Evolutionary conservation across 2,888 invertebrate species (phyloP), one percentile per base, ranked within the genome.

Genomic region (Nomada fabriciana): DNA sequence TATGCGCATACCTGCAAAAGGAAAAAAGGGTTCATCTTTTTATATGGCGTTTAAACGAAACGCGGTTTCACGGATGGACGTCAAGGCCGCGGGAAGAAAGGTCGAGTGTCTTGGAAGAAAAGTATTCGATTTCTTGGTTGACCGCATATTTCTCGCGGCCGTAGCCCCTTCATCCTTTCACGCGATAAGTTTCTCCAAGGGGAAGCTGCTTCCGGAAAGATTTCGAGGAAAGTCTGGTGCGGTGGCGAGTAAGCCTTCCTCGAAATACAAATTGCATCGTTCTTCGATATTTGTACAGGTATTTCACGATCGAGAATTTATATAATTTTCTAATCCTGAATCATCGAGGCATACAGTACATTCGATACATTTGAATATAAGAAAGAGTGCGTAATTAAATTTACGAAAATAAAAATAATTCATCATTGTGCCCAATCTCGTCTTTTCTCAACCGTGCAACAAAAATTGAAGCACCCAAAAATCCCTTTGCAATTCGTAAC

Each of bases 51-150:
- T 76, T 75, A 55, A 80, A 60, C 52, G 73, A 75, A 72, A 75
- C 76, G 50, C 23, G 68, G 79, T 75, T 77, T 65, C 72, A 23
- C 75, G 73, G 60, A 65, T 73, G 69, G 64, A 36, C 76, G 53
- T 60, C 80, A 84, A 84, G 84, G 80, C 61, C 72, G 84, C 23
- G 36, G 15, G 60, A 70, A 15, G 68, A 84, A 75, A 81, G 77
- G 80, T 84, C 84, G 78, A 65, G 60, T 78, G 70, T 69, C 76
- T 72, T 52, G 72, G 29, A 75, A 72, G 80, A 80, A 78, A 80
- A 70, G 80, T 80, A 81, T 85, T 78, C 72, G 77, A 84, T 84
- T 85, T 78, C 84, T 78, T 80, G 67, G 81, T 60, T 59, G 77
- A 65, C 68, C 73, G 68, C 81, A 81, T 84, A 81, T 74, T 78